A percentile compares a stretch with the other conserved stretches of the same genome.
Conservation (phyloP, 2,797 vertebrate species). For the Galago senegalensis region DNA sequence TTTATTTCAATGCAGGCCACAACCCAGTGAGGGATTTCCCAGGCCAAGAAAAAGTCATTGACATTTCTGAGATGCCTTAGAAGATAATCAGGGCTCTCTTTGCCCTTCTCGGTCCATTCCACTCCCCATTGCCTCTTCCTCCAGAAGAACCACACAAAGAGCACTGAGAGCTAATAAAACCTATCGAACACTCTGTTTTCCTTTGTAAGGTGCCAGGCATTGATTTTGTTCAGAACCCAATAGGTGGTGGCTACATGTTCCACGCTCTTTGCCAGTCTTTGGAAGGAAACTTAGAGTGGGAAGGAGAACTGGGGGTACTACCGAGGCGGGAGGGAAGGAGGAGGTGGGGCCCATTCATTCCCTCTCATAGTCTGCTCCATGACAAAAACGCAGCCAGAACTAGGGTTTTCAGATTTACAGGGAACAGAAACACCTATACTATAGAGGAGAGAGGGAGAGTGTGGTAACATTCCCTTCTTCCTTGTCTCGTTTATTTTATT, state of each 20-base stretch:
- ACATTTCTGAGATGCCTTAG: not conserved
- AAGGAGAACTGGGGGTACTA: not conserved
- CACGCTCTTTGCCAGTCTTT: conserved; percentile 36
- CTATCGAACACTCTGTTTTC: conserved; percentile 34
- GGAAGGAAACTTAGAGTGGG: conserved; percentile 51
- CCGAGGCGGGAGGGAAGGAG: not conserved
- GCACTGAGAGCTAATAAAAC: conserved; percentile 35
- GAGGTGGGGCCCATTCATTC: not conserved
- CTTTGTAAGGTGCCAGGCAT: conserved; percentile 52
- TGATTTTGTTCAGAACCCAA: conserved; percentile 55
- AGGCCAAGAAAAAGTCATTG: not conserved
- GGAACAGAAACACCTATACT: not conserved
- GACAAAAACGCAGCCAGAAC: conserved; percentile 34
- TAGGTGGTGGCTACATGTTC: conserved; percentile 45
- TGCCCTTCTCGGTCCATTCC: not conserved
- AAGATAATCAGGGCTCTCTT: not conserved
- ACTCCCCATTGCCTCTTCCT: not conserved
- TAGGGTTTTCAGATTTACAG: conserved; percentile 64
- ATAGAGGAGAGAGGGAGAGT: not conserved
- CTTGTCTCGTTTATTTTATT: conserved; percentile 34
- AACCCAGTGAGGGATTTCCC: not conserved
- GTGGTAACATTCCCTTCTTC: not conserved
- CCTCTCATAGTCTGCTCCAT: not conserved
- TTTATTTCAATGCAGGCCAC: not conserved
- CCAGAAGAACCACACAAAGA: not conserved